phyloP scores from a whole-genome alignment of 2,113 vertebrate genomes.

The Prinia subflava region DNA sequence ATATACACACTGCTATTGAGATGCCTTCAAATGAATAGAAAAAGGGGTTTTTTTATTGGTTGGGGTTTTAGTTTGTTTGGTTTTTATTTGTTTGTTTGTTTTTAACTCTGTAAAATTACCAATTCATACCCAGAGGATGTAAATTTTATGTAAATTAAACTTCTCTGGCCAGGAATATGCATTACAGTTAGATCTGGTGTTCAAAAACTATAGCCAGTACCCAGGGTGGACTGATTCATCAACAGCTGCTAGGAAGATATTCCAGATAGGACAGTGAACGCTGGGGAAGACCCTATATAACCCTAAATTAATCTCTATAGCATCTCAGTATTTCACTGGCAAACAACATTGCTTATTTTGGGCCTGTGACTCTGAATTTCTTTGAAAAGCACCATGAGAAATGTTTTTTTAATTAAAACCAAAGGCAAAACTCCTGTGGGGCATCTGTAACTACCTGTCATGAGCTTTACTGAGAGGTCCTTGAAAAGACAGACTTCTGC shows the following conservation, averaged over 20 bases:
- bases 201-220: not conserved
- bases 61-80: not conserved
- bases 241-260: not conserved
- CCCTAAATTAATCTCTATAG: not conserved
- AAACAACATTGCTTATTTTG: not conserved
- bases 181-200: not conserved
- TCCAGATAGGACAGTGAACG: not conserved
- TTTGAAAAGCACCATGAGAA: not conserved
- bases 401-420: not conserved
- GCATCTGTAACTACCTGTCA: not conserved
- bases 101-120: not conserved
- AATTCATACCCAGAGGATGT: not conserved
- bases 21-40: not conserved
- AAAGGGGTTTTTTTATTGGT: rapidly evolving
- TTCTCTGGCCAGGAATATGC: not conserved
- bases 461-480: not conserved
- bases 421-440: not conserved
- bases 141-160: not conserved
- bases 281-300: not conserved
- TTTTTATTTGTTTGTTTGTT: not conserved
- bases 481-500: not conserved
- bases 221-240: not conserved
- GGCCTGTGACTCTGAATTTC: not conserved
- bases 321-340: not conserved
- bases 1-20: not conserved